Evolutionary conservation across 2,888 invertebrate species (phyloP).

Genomic region (Lypha dubia): DNA sequence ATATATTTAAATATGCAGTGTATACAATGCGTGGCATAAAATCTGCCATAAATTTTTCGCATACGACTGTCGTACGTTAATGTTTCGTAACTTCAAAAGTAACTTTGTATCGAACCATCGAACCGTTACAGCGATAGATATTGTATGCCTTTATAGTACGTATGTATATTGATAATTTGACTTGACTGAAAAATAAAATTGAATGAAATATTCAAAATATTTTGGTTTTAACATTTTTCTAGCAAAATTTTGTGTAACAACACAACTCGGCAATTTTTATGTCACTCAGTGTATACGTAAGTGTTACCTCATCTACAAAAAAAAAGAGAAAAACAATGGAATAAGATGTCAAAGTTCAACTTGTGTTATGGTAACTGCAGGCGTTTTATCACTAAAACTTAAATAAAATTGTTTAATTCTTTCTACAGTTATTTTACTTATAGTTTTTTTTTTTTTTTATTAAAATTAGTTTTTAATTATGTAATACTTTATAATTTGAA

Average conservation of each 20-base stretch:
- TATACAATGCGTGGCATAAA: constrained; percentile 46
- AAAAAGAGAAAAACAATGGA: no score
- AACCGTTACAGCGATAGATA: no score
- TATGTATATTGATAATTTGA: no score
- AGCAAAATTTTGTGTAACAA: no score
- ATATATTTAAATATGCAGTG: constrained; percentile 22
- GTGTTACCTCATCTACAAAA: constrained; percentile 62
- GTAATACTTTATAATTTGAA: constrained; percentile 66
- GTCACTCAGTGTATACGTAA: constrained; percentile 38
- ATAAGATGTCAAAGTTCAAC: constrained; percentile 34
- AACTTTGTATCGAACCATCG: no score
- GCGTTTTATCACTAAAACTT: constrained; percentile 41
- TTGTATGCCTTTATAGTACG: no score
- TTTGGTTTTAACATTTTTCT: no score
- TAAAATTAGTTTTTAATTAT: constrained; percentile 31
- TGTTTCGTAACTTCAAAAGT: no score
- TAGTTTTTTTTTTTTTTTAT: constrained; percentile 42
- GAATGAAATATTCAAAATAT: no score
- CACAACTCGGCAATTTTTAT: not conserved
- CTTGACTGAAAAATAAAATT: no score
- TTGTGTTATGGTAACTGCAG: constrained; percentile 47
- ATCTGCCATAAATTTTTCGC: not conserved
- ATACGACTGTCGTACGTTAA: no score
- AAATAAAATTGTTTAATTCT: constrained; percentile 44
- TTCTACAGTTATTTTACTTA: constrained; percentile 53